A percentile compares a stretch with the other conserved stretches of the same genome.
phyloP scores from a whole-genome alignment of 2,888 invertebrate species.

The Leptopterna dolabrata region DNA sequence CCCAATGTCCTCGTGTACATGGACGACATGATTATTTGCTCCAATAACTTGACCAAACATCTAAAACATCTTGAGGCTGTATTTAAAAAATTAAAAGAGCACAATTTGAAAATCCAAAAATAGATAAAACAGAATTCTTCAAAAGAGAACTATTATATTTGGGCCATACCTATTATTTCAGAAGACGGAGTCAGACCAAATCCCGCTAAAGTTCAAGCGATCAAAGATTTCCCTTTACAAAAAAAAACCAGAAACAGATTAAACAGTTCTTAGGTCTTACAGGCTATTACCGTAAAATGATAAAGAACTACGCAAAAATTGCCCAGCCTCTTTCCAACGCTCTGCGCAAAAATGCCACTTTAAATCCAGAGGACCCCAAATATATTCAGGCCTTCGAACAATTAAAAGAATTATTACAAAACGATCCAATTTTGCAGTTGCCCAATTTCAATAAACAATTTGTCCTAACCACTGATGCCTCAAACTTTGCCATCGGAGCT shows the following conservation, averaged over 20 bases:
- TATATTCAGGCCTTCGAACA: background rate
- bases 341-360: background rate
- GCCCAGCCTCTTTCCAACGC: background rate
- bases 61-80: constrained; percentile 18
- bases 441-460: background rate
- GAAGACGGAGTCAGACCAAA: background rate
- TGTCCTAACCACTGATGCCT: no score
- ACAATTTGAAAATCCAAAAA: constrained; percentile 36
- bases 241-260: background rate
- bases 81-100: constrained; percentile 2
- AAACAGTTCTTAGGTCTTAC: background rate
- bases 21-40: constrained; percentile 56
- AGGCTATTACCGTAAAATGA: background rate
- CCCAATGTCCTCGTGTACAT: constrained; percentile 51
- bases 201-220: background rate
- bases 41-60: constrained; percentile 17
- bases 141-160: constrained; percentile 43
- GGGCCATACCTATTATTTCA: background rate
- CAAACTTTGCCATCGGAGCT: no score
- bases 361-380: background rate
- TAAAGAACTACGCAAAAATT: background rate
- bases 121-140: constrained; percentile 55
- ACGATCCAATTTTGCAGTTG: background rate
- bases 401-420: background rate
- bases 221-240: background rate